Evolutionary conservation across 2,797 vertebrate species (phyloP), one percentile per base, ranked within the genome.

Genomic region (Alosa sapidissima): DNA sequence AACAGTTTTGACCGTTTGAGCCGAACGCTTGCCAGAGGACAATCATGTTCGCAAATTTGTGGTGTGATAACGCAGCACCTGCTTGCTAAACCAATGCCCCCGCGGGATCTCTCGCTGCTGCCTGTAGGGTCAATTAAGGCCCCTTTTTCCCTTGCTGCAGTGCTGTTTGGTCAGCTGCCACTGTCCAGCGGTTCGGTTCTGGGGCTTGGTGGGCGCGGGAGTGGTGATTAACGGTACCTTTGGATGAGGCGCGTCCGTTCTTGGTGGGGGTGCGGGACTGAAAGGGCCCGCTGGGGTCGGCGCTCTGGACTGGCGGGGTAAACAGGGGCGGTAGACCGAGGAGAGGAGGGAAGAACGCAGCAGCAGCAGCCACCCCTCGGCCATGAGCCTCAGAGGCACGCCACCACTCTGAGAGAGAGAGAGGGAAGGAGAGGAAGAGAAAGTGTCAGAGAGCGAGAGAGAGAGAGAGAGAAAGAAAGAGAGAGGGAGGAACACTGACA

Each of bases 261-360:
- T 96, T 97, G 92, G 96, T 96, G 87, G 95, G 84, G 86, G 93
- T 91, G 84, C 91, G 94, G 14, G 95, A 93, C 91, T 97, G 96
- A 89, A 95, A 96, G 33, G 93, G 90, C 89, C 88, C 82, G 72
- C 41, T 78, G 33, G 95, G 93, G 89, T 97, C 93, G 0, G 96
- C 94, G 90, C 94, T 97, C 91, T 96, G 96, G 78, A 94, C 91
- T 60, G 95, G 91, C 91, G 97, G 90, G 75, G 94, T 92, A 94
- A 98, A 98, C 54, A 96, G 88, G 11, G 98, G 95, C 86, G 97
- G 96, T 55, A 99, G 94, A 89, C 96, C 96, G 90, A 98, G 89
- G 85, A 99, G 93, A 0, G 96, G 96, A 65, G 97, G 95, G 87
- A 98, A 97, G 89, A 98, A 97, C 81, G 96, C 87, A 62, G 96